These are phyloP conservation scores for Colletes gigas DNA, from an alignment of 1,140 invertebrate genomes.

Conservation along the genomic window DNA sequence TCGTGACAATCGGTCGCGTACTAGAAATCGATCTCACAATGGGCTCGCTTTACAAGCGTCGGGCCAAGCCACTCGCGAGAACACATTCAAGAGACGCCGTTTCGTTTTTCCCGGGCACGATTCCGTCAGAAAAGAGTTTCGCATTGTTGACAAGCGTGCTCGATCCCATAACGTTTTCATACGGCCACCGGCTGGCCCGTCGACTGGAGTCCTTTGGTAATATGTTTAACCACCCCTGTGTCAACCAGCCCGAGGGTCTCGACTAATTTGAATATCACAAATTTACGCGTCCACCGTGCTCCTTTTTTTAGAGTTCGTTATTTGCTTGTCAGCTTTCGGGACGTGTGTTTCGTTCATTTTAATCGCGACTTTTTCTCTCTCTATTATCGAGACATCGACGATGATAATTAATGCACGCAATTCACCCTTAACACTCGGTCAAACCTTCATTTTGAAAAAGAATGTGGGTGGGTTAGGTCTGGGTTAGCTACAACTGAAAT, in stretches of 20 bases:
- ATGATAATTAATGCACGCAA: no score
- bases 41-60: conserved; percentile 23
- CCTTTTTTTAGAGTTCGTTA: neutral
- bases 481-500: no score
- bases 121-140: conserved; percentile 5
- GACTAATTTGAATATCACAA: neutral
- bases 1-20: conserved; percentile 34
- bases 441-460: no score
- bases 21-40: conserved; percentile 60
- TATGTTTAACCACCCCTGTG: neutral
- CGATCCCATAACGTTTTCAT: neutral
- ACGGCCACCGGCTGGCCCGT: no score
- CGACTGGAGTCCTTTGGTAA: neutral
- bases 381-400: no score
- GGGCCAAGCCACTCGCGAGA: conserved; percentile 34
- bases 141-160: neutral
- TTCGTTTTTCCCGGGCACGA: conserved; percentile 17
- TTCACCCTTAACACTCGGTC: no score
- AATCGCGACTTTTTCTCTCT: no score
- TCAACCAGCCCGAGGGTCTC: neutral
- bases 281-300: neutral
- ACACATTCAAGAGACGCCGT: conserved; percentile 1
- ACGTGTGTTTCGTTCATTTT: no score
- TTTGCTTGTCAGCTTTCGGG: neutral
- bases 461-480: no score